Base-by-base conservation (phyloP, 2,113 vertebrate species). In the Mesembrinibis cayennensis region DNA sequence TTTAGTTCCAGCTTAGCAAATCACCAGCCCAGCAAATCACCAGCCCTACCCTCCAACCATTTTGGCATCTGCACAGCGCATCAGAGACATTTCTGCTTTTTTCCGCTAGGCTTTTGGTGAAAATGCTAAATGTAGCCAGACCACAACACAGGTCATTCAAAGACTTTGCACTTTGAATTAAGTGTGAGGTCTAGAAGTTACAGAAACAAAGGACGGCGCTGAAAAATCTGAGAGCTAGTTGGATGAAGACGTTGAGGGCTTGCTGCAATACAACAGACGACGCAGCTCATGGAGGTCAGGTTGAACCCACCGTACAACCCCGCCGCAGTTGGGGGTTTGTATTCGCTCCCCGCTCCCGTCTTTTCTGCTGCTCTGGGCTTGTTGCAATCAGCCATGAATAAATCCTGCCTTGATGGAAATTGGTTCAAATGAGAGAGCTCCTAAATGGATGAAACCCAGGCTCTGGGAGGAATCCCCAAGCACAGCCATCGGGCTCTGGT, bases 401-500 rank as follows among this genome's bases (percentile, higher is more conserved):
- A 79, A 50, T 2, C 56, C 52, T 47, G 36, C 17, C 7, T 30
- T 10, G 17, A 3, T 34, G 55, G 62, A 27, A 65, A 61, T 2
- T 3, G 9, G 4, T 22, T 38, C 66, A 2, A 61, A 36, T 7
- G 30, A 52, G 50, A 44, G 1, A 49, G 30, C 18, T 27, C 50
- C 38, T 1, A 29, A 69, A 16, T 3, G 20, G 21, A 50, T 0
- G 1, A 56, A 49, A 32, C 5, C 34, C 53, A 9, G 2, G 49
- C 32, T 32, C 53, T 1, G 15, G 65, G 66, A 59, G 78, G 63
- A 69, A 83, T 71, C 40, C 61, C 82, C 86, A 2, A n/a, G 63
- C 69, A 19, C 1, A 4, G 49, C 29, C 73, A 12, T 12, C 3
- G 2, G 56, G 79, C 88, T 82, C 89, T 78, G 73, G 50, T 8